Evolutionary conservation across 1,140 invertebrate species (phyloP).

Genomic region (Delia radicum): DNA sequence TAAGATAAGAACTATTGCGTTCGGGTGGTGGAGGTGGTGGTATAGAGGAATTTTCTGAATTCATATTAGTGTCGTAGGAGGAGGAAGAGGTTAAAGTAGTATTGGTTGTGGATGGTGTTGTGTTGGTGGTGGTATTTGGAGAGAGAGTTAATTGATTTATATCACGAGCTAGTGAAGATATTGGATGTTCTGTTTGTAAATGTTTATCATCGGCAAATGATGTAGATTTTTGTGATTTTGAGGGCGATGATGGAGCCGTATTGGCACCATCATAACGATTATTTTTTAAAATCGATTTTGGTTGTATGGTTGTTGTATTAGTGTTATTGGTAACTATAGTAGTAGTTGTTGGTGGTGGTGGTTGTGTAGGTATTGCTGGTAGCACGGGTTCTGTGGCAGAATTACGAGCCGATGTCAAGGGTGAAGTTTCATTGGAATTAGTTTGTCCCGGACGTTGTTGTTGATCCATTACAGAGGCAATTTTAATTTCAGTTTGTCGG

Average conservation of each 20-base stretch:
- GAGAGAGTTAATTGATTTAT: slow-evolving; percentile 39
- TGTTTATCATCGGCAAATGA: slow-evolving; percentile 53
- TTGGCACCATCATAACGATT: slow-evolving; percentile 48
- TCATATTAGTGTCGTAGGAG: slow-evolving; percentile 23
- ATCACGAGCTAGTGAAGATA: slow-evolving; percentile 47
- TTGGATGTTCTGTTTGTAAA: slow-evolving; percentile 51
- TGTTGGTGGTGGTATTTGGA: not conserved
- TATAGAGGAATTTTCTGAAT: slow-evolving; percentile 35
- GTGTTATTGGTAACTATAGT: slow-evolving; percentile 24
- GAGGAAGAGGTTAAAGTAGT: slow-evolving; percentile 12
- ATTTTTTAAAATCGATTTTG: slow-evolving; percentile 54
- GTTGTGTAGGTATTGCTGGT: not conserved
- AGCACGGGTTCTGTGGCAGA: slow-evolving; percentile 5
- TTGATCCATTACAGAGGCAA: slow-evolving; percentile 41
- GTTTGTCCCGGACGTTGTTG: slow-evolving; percentile 23
- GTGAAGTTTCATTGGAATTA: slow-evolving; percentile 20
- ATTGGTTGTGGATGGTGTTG: slow-evolving; percentile 42
- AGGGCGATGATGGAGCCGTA: slow-evolving; percentile 49
- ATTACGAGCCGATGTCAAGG: slow-evolving; percentile 23
- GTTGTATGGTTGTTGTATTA: slow-evolving; percentile 36
- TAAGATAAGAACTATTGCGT: slow-evolving; percentile 77
- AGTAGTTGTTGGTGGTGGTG: slow-evolving; percentile 17
- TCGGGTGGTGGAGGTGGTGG: slow-evolving; percentile 72
- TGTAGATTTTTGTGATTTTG: slow-evolving; percentile 53
- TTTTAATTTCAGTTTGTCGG: slow-evolving; percentile 51